Base-by-base conservation (phyloP, 2,113 vertebrate genomes). In the Pipa parva region DNA sequence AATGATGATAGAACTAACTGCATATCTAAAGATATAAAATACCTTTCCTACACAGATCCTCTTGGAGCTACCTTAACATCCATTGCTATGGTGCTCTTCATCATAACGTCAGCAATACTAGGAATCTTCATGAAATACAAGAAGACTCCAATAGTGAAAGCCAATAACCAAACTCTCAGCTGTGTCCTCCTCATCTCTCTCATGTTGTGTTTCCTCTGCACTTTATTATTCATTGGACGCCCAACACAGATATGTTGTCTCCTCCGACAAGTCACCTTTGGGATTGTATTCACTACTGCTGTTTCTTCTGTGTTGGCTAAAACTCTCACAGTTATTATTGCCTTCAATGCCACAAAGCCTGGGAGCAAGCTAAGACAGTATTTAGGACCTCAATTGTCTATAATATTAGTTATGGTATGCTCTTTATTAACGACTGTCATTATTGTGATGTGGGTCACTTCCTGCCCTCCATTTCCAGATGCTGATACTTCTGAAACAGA, bases 141-240 rank as follows among this genome's bases (percentile, higher is more conserved):
- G 51, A 59, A 62, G 26, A 83, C 84, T 0, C 86, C 89, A 0
- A 79, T 91, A 3, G 87, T 90, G 20, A 79, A 72, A 27, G 86
- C 87, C 55, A 91, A 86, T 73, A 91, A 91, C 73, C 86, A 83
- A 5, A 78, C 83, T 59, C 63, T 91, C 69, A 91, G 87, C 68
- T 89, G 87, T 75, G 67, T 88, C 68, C 75, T 91, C 75, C 59
- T 91, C 72, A 72, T 86, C 55, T 87, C 88, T 5, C 75, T 91
- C 72, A 80, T 65, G 28, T 70, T 88, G 50, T 89, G 87, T 63
- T 90, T 91, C 75, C 74, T 91, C 58, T 91, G 87, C 22, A 37
- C 56, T 1, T 51, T 68, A 22, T 10, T 68, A 17, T 68, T 68
- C 65, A 51, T 59, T 50, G 65, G 45, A 5, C 29, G n/a, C n/a